Evolutionary conservation across 2,888 invertebrate genomes (phyloP), one percentile per base, ranked within the genome.

Genomic region (Sphaerophoria rueppellii): DNA sequence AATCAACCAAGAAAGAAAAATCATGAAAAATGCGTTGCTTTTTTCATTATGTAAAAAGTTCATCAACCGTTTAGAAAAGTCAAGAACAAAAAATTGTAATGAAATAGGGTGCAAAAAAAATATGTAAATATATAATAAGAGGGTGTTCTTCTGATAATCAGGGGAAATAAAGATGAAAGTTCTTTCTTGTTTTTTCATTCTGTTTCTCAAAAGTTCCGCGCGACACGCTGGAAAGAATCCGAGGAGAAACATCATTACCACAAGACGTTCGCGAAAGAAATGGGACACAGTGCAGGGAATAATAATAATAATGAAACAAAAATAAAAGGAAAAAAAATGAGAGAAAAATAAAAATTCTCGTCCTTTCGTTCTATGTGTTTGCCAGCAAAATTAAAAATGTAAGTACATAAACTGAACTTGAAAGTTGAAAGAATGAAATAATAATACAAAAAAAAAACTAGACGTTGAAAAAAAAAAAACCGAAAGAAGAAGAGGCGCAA

Each of bases 391-490:
- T 81, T 85, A 81, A 85, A 85, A 85, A 85, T 85, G 85, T 85
- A 81, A 81, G 85, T 85, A 85, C 85, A 85, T 85, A 85, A 85
- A 79, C 73, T 85, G 85, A 85, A 85, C 85, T 85, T 85, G 85
- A 85, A 85, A 85, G 72, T 85, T 81, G 85, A 81, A 85, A 85
- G 81, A 85, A 80, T 81, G 69, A 76, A 85, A 80, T 76, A 72
- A 60, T 60, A 69, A 24, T 52, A 57, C 55, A 80, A 81, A 70
- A 5, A 14, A 46, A 37, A 37, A 78, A 69, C 50, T 69, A 50
- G 50, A 50, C 57, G 58, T 65, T 50, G n/a, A 58, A 67, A 81
- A 72, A 82, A 72, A 50, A 52, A n/a, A n/a, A n/a, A n/a, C n/a
- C 54, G 40, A 81, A 77, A 58, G 80, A 73, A 70, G 76, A 73